Evolutionary conservation across 2,113 vertebrate genomes (phyloP).

Genomic region (Cyanoderma ruficeps): DNA sequence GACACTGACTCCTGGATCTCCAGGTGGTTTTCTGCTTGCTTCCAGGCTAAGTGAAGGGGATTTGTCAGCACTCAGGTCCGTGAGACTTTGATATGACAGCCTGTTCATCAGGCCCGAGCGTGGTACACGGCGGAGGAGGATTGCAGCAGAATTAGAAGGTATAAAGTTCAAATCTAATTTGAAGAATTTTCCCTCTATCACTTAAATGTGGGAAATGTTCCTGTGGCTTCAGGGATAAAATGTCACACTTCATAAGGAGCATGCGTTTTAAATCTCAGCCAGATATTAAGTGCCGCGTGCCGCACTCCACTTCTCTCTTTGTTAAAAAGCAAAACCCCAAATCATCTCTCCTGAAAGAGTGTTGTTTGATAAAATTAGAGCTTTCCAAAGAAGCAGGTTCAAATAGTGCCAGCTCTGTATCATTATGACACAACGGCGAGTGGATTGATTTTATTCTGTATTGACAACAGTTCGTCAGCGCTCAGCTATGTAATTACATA

Average conservation of each 20-base stretch:
- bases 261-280: constrained; percentile 54
- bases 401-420: not conserved
- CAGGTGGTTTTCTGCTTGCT: constrained; percentile 26
- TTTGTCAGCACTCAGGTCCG: not conserved
- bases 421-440: not conserved
- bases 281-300: constrained; percentile 37
- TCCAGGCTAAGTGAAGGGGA: constrained; percentile 18
- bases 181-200: constrained; percentile 36
- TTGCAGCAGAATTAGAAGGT: constrained; percentile 25
- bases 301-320: constrained; percentile 3
- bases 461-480: not conserved
- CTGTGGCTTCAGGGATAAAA: constrained; percentile 50
- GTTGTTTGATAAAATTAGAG: constrained; percentile 45
- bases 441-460: not conserved
- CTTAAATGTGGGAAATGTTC: constrained; percentile 40
- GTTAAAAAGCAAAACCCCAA: constrained; percentile 45
- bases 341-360: constrained; percentile 29
- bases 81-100: constrained; percentile 8
- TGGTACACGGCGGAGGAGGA: not conserved
- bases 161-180: constrained; percentile 47
- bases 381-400: not conserved
- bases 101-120: not conserved
- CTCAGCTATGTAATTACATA: not conserved
- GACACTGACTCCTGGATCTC: not conserved
- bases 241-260: constrained; percentile 44